Base-by-base conservation (phyloP, 2,888 invertebrate species). In the Megamerina dolium region DNA sequence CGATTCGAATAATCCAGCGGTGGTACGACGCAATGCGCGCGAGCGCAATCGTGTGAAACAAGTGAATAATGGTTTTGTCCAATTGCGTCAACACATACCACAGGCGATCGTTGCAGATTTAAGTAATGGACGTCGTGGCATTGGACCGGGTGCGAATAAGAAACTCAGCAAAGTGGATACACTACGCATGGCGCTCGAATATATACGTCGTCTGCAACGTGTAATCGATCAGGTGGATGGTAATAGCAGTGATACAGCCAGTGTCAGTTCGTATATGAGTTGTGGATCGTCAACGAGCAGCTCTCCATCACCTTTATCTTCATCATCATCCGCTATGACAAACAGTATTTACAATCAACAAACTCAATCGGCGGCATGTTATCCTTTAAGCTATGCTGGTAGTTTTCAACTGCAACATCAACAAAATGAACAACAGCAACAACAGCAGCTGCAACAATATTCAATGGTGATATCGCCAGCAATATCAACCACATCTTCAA, bases 1-100 rank as follows among this genome's bases (percentile, higher is more conserved):
- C 37, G 56, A 54, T 38, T 54, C 54, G 17, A 52, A 56, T 59
- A 87, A 86, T 47, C 85, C 88, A 40, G 87, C 91, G 5, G 91
- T 92, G 13, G 88, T 89, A 2, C 75, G 93, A 42, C 78, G 95
- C 58, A 95, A 95, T 72, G 95, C 94, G 30, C 78, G 95, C 19
- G 95, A 95, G 72, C 75, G 95, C 56, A 94, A 94, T 69, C 81
- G 95, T 54, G 94, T 94, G 53, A 92, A 92, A 72, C 91, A 92
- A 79, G 91, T 92, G 58, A 92, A 92, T 75, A 88, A 90, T 69
- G 92, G 92, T 57, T 93, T 93, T 68, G 87, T 88, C 5, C 86
- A 87, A 27, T 77, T 93, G 19, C 77, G 92, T 10, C 87, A 91
- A 58, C 91, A 91, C 65, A 90, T 93, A 51, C 93, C 92, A 1